Base-by-base conservation (phyloP, 2,888 invertebrate genomes). In the Platerodrilus igneus region DNA sequence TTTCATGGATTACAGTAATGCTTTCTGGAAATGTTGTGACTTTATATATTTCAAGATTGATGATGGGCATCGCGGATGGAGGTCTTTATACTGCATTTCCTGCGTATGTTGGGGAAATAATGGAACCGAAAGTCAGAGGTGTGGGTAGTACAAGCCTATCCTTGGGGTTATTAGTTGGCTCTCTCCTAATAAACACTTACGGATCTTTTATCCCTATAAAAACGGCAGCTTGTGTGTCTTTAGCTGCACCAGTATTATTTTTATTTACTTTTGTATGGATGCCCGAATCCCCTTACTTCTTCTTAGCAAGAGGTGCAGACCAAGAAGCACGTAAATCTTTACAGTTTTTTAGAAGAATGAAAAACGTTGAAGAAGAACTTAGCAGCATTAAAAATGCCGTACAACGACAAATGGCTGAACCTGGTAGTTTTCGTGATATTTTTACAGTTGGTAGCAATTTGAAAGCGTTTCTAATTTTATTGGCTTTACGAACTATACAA, bases 201-300 rank as follows among this genome's bases (percentile, higher is more conserved):
- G 44, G 44, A 16, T 40, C 44, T 2, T 44, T 40, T 8, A 23
- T 40, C 8, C 22, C 44, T 3, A 37, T 44, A n/a, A 13, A 13
- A 16, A 23, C 15, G 2, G 18, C 40, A 15, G 44, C 44, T 5
- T 44, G 17, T 19, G 17, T 37, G 16, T 39, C 40, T 6, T 37
- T 58, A 3, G 46, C 36, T 2, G 53, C 53, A 22, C 51, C 53
- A 8, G 31, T 50, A 19, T 46, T 21, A 11, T 60, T 10, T 55
- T 55, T 6, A 39, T 37, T 37, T 55, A 57, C 42, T 43, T 60
- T 15, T 17, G 4, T 40, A 9, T 40, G 35, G 32, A 37, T 81
- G 59, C 83, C 82, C 8, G 83, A 83, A 66, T 72, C 75, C 1
- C 78, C 79, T 0, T 68, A 74, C 37, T 72, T 63, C 47, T 53